These are phyloP conservation scores for Motacilla tschutschensis DNA, from an alignment of 2,113 vertebrate genomes.

Conservation along the genomic window DNA sequence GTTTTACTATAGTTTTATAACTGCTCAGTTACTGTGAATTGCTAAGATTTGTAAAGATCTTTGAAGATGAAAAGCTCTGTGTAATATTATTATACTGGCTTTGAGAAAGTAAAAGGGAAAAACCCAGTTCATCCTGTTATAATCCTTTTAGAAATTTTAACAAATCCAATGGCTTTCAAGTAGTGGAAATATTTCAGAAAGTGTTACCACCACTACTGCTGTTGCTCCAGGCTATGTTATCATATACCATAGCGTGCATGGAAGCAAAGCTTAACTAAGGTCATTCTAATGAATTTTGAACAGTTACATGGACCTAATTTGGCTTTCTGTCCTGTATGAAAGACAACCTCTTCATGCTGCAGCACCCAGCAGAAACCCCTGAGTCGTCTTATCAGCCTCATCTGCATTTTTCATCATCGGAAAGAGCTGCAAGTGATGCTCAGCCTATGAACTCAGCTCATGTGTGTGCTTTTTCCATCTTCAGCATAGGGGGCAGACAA, in stretches of 20 bases:
- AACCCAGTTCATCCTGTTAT: conserved; percentile 42
- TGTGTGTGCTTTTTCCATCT: not conserved
- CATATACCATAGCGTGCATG: conserved; percentile 14
- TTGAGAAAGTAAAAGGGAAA: conserved; percentile 55
- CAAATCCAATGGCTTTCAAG: conserved; percentile 53
- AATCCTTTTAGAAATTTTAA: conserved; percentile 65
- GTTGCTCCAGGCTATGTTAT: conserved; percentile 49
- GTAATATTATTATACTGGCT: conserved; percentile 51
- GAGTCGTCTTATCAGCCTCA: not conserved
- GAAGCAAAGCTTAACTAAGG: conserved; percentile 53
- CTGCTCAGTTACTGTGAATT: conserved; percentile 41
- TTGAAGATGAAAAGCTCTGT: conserved; percentile 55
- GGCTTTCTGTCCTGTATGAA: conserved; percentile 44
- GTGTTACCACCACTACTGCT: not conserved
- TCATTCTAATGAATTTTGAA: conserved; percentile 60
- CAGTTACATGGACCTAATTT: conserved; percentile 36
- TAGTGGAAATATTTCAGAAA: conserved; percentile 42
- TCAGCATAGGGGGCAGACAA: not conserved
- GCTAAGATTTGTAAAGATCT: conserved; percentile 50
- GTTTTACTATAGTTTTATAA: conserved; percentile 37
- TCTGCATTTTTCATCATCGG: conserved; percentile 28
- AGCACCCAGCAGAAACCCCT: conserved; percentile 18
- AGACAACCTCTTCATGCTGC: not conserved
- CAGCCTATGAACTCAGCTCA: not conserved
- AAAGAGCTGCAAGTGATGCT: conserved; percentile 17